Evolutionary conservation across 2,888 invertebrate genomes (phyloP), one percentile per base, ranked within the genome.

Genomic region (Pemphredon lugubris): DNA sequence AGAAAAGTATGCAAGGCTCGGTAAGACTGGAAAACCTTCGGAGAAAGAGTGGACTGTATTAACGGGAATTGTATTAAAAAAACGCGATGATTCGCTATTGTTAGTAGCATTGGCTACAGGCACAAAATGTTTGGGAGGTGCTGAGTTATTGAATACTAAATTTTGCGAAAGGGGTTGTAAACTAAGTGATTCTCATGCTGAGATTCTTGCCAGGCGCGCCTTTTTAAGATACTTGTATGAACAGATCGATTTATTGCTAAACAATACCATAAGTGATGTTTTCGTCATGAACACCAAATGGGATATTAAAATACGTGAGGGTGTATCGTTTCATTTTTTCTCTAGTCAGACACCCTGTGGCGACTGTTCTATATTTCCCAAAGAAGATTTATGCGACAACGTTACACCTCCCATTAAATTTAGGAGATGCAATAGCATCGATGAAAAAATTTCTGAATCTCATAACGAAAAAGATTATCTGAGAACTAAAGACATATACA

Each of bases 121-220:
- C 0, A 95, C 98, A 0, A 98, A 97, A 91, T 98, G 98, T 89
- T 92, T 98, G 73, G 97, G 97, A 0, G 91, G 92, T 60, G 90
- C 90, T 2, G 93, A 93, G 73, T 66, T 89, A 53, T 54, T 67
- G 44, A 83, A 85, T 48, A 77, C 45, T 1, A 85, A 90, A 87
- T 91, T 95, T 90, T 93, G 93, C 55, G 83, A 91, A 1, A 88
- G 87, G 23, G 97, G 97, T 1, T 92, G 93, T 81, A 91, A 95
- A 68, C 84, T 98, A 11, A 96, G 96, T 87, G 98, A 98, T 89
- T 96, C 96, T 37, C 98, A 98, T 90, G 97, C 98, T 0, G 98
- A 98, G 91, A 92, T 97, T 20, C 90, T 98, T 53, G 95, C 96
- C 4, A 92, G 98, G 79, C 92, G 98, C 81, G 95, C 94, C 0